These are phyloP conservation scores for Actinia tenebrosa DNA, from an alignment of 64 coral and sea anemone genomes.

Conservation along the genomic window DNA sequence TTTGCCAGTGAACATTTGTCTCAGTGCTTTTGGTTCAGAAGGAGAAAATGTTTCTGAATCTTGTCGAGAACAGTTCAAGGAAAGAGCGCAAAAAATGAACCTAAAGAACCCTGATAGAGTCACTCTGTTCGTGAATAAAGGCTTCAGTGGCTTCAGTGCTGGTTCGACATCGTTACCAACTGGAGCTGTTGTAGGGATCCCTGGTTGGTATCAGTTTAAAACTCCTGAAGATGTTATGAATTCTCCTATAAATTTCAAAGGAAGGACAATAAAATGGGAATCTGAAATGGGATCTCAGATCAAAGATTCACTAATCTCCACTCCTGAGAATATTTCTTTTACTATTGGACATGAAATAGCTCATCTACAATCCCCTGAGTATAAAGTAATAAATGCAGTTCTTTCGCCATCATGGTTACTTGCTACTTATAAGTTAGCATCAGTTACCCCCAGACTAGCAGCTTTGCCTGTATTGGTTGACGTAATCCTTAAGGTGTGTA, in stretches of 20 bases:
- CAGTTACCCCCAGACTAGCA: slow-evolving; percentile 35
- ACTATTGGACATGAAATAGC: slow-evolving; percentile 71
- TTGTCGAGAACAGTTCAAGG: slow-evolving; percentile 40
- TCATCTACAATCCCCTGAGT: slow-evolving; percentile 60
- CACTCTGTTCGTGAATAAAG: slow-evolving; percentile 64
- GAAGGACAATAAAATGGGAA: slow-evolving; percentile 79
- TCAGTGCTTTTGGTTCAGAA: slow-evolving; percentile 27
- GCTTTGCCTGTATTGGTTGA: slow-evolving; percentile 46
- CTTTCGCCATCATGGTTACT: slow-evolving; percentile 72
- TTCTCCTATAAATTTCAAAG: slow-evolving; percentile 71
- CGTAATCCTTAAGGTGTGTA: slow-evolving; percentile 65
- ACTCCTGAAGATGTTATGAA: slow-evolving; percentile 61
- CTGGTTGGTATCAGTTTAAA: slow-evolving; percentile 74
- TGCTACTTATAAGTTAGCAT: slow-evolving; percentile 61
- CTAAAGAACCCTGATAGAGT: slow-evolving; percentile 49
- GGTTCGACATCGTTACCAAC: slow-evolving; percentile 63
- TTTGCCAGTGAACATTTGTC: slow-evolving; percentile 63
- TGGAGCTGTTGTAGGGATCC: slow-evolving; percentile 66
- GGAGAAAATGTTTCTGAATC: slow-evolving; percentile 45
- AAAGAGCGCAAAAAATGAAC: slow-evolving; percentile 47
- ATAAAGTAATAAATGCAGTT: slow-evolving; percentile 37
- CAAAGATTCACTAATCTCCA: slow-evolving; percentile 62
- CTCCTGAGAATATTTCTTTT: slow-evolving; percentile 75
- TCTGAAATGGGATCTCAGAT: slow-evolving; percentile 76
- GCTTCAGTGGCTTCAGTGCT: slow-evolving; percentile 63